Percentiles rank a stretch among this genome's conserved stretches.
Conservation (phyloP, 2,113 vertebrate genomes). For the Gnathonemus longibarbis region DNA sequence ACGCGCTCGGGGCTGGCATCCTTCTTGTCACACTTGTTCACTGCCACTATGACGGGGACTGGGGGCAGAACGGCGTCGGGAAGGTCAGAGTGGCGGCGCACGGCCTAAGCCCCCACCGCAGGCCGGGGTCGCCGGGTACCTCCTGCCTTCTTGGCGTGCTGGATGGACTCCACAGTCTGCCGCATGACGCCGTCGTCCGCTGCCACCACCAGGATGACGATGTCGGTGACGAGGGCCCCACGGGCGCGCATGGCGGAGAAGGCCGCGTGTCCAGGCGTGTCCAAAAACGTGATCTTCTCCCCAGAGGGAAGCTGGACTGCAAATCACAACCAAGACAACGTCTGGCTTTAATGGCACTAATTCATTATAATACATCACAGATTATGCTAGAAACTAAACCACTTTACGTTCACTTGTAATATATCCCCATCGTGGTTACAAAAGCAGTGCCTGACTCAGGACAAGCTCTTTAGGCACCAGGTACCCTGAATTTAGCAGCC, state of each 20-base stretch:
- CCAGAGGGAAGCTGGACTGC: slow-evolving; percentile 83
- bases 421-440: background rate
- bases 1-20: slow-evolving; percentile 76
- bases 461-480: background rate
- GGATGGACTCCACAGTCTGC: slow-evolving; percentile 88
- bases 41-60: slow-evolving; percentile 88
- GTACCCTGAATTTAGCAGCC: background rate
- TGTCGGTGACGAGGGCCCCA: slow-evolving; percentile 82
- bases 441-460: background rate
- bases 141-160: slow-evolving; percentile 73
- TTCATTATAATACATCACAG: background rate
- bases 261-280: slow-evolving; percentile 93
- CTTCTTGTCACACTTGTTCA: slow-evolving; percentile 91
- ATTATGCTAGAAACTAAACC: background rate
- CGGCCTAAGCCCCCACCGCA: background rate
- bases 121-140: slow-evolving; percentile 51
- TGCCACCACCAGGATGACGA: slow-evolving; percentile 84
- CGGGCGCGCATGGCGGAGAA: slow-evolving; percentile 89
- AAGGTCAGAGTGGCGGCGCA: background rate
- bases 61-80: background rate
- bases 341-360: background rate
- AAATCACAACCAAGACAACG: background rate
- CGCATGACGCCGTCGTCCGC: slow-evolving; percentile 97
- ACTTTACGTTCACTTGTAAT: background rate
- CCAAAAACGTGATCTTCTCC: slow-evolving; percentile 93